Percentiles rank a stretch among this genome's conserved stretches.
These are phyloP conservation scores for Rhinopomastus cyanomelas DNA, from an alignment of 2,113 vertebrate genomes.

Conservation along the genomic window DNA sequence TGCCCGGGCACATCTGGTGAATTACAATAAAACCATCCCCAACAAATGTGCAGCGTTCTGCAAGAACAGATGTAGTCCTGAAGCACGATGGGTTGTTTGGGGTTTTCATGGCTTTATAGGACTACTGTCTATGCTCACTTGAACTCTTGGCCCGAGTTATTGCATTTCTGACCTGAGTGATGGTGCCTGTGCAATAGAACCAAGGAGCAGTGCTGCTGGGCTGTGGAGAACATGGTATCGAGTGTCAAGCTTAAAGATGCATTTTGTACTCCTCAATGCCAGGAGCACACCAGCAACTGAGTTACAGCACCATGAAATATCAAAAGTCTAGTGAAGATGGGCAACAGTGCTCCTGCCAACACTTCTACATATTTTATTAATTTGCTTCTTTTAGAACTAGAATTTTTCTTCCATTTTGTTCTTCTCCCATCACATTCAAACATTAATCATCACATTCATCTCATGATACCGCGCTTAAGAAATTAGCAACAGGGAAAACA, in stretches of 20 bases:
- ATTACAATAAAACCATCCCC: not conserved
- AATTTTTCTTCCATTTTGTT: slow-evolving; percentile 4
- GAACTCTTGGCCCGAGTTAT: not conserved
- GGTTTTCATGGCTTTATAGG: not conserved
- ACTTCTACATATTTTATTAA: not conserved
- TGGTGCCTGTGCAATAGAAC: not conserved
- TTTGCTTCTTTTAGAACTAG: not conserved
- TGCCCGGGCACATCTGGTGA: not conserved
- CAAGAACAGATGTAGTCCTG: not conserved
- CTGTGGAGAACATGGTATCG: not conserved
- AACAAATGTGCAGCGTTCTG: not conserved
- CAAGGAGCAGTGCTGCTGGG: not conserved
- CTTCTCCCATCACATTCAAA: not conserved
- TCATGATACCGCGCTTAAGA: not conserved
- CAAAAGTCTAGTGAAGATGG: not conserved
- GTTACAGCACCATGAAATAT: not conserved
- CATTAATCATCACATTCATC: not conserved
- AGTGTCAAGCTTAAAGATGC: not conserved
- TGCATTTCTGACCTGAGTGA: not conserved
- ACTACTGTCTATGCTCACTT: not conserved
- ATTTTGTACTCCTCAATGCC: not conserved
- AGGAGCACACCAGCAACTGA: not conserved
- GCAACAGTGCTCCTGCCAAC: not conserved
- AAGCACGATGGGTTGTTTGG: not conserved
- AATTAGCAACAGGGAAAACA: not conserved